Evolutionary conservation across 1,140 invertebrate genomes (phyloP).

Genomic region (Drosophila kepulauana): DNA sequence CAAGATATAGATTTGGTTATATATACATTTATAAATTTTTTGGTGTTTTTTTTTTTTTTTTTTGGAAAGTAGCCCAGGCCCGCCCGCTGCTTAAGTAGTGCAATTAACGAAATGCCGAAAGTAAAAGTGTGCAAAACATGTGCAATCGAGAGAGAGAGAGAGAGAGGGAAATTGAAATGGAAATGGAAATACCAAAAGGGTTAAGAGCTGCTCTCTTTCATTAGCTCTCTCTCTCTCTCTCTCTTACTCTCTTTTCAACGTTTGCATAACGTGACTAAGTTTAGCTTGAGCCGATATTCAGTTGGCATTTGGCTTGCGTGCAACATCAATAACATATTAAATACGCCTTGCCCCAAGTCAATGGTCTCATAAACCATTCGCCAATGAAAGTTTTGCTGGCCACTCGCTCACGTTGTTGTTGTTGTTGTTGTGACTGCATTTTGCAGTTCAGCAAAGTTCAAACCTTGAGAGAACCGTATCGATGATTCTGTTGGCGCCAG

Average conservation of each 20-base stretch:
- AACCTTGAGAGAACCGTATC: conserved; percentile 22
- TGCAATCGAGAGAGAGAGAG: background rate
- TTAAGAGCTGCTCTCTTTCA: background rate
- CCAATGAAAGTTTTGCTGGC: conserved; percentile 20
- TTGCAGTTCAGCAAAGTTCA: conserved; percentile 9
- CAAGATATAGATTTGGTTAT: conserved; percentile 9
- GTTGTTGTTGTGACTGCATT: background rate
- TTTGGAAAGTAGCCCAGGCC: conserved; percentile 68
- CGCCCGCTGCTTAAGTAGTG: conserved; percentile 70
- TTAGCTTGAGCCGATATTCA: background rate
- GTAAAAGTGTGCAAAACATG: conserved; percentile 62
- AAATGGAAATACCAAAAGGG: conserved; percentile 29
- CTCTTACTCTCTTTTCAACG: conserved; percentile 1
- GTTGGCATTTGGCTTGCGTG: conserved; percentile 35
- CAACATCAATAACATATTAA: conserved; percentile 40
- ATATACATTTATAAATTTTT: background rate
- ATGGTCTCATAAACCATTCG: conserved; percentile 17
- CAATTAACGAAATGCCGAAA: conserved; percentile 69
- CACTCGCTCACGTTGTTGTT: background rate
- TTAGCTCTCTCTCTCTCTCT: background rate
- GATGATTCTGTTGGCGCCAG: conserved; percentile 34
- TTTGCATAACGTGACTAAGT: conserved; percentile 50
- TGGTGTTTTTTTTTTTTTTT: conserved; percentile 21
- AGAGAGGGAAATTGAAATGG: conserved; percentile 5
- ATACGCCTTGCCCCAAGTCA: conserved; percentile 13